A percentile compares a stretch with the other conserved stretches of the same genome.
These are phyloP conservation scores for Atherix ibis DNA, from an alignment of 2,888 invertebrate species.

Conservation along the genomic window DNA sequence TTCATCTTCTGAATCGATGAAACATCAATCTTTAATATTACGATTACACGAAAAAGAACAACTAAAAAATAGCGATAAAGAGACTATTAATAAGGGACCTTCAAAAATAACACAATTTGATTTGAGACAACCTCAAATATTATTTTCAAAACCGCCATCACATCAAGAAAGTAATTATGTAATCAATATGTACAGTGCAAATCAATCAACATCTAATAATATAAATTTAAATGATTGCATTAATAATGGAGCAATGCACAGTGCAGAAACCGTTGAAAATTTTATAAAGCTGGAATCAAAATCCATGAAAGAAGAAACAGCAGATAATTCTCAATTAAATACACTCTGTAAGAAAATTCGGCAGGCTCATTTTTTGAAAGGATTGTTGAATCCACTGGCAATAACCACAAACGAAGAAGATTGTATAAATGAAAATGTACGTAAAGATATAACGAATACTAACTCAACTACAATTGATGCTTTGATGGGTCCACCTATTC, in stretches of 20 bases:
- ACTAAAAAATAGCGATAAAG: too few relatives aligned
- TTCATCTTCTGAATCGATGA: constrained; percentile 29
- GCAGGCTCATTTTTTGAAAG: constrained; percentile 31
- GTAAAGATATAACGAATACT: not conserved
- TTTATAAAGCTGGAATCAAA: constrained; percentile 9
- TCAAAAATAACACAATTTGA: not conserved
- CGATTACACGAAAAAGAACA: not conserved
- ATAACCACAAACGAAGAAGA: constrained; percentile 15
- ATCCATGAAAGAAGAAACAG: constrained; percentile 25
- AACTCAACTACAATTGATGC: constrained; percentile 9
- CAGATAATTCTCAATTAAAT: constrained; percentile 27
- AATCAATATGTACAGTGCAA: constrained; percentile 12
- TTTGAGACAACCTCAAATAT: not conserved
- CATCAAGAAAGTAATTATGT: not conserved
- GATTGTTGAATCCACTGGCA: constrained; percentile 22
- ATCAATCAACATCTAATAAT: constrained; percentile 14
- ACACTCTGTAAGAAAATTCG: constrained; percentile 31
- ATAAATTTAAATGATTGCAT: constrained; percentile 15
- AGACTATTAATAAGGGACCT: too few relatives aligned
- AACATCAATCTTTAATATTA: constrained; percentile 14
- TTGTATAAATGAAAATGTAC: constrained; percentile 2
- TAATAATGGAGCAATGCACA: constrained; percentile 12
- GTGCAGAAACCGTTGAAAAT: constrained; percentile 17
- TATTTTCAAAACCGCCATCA: not conserved
- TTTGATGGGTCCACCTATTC: constrained; percentile 31